phyloP scores from a whole-genome alignment of 2,113 vertebrate genomes.

The Promerops cafer region DNA sequence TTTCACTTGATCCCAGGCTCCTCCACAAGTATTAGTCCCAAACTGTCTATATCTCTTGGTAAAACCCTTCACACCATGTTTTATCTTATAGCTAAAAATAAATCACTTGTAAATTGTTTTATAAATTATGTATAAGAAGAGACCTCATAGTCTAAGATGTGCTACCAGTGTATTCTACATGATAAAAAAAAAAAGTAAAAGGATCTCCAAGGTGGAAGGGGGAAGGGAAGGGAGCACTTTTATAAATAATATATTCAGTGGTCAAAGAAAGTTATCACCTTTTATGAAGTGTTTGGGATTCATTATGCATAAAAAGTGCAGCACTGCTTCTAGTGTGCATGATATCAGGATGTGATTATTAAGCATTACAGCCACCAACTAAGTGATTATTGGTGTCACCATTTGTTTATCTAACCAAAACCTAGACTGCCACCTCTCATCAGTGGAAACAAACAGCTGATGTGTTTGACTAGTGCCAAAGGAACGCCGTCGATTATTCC shows the following conservation, averaged over 20 bases:
- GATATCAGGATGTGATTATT: conserved; percentile 33
- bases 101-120: conserved; percentile 79
- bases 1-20: conserved; percentile 28
- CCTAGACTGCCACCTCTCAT: conserved; percentile 68
- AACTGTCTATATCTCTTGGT: background rate
- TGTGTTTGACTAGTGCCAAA: conserved; percentile 45
- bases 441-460: conserved; percentile 68
- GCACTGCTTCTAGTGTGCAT: background rate
- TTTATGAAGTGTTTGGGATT: conserved; percentile 75
- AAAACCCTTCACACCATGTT: conserved; percentile 66
- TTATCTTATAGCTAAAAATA: conserved; percentile 76
- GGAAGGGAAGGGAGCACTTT: conserved; percentile 48
- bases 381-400: conserved; percentile 66
- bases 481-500: conserved; percentile 49
- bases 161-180: conserved; percentile 42
- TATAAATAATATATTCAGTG: conserved; percentile 77
- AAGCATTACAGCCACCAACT: conserved; percentile 44
- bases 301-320: conserved; percentile 66
- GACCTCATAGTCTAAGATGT: conserved; percentile 68
- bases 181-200: conserved; percentile 49
- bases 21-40: conserved; percentile 1
- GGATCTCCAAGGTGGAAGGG: conserved; percentile 37
- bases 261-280: conserved; percentile 76
- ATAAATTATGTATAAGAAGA: conserved; percentile 78
- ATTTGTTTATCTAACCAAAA: conserved; percentile 69